Evolutionary conservation across 2,888 invertebrate genomes (phyloP), one percentile per base, ranked within the genome.

Genomic region (Xestia c-nigrum): DNA sequence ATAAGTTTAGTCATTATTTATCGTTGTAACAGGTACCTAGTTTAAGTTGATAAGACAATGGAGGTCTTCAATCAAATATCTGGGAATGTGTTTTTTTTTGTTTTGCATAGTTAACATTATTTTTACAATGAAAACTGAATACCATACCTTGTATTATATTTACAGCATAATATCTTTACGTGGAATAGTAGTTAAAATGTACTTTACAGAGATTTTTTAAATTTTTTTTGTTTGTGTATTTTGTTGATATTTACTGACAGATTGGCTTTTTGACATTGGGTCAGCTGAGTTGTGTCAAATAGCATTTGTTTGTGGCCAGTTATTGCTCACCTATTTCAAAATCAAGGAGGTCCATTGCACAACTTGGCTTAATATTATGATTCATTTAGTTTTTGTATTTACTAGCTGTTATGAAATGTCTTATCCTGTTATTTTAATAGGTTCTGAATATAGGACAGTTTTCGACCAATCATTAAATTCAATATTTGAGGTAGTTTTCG

Each of bases 301-400:
- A 40, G 72, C 47, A 55, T 50, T 72, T 74, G 38, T 86, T 80
- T 12, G 16, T 55, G 47, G 85, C 85, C 87, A 84, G 87, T 38
- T 21, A 69, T 63, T 50, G 19, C 24, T 24, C 46, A 64, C 12
- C 0, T 24, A 77, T 81, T 82, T 72, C 47, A 3, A 40, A 31
- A 50, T 19, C 38, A 66, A 12, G 5, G 16, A 55, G 81, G 19
- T 64, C 19, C 2, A 21, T 75, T 82, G 71, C 76, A 65, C 43
- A 68, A 82, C 50, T 19, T 72, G 10, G 24, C 46, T 14, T 72
- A 61, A 66, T 76, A 46, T 21, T 38, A 47, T 69, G 78, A 78
- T 38, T 78, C 46, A 66, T 65, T 31, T 21, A 69, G 64, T 57
- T 74, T 1, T 55, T 63, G 24, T 72, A 64, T 47, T 31, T 14